Percentiles rank a stretch among this genome's conserved stretches.
These are phyloP conservation scores for Eilema caniola DNA, from an alignment of 2,888 invertebrate species.

Conservation along the genomic window DNA sequence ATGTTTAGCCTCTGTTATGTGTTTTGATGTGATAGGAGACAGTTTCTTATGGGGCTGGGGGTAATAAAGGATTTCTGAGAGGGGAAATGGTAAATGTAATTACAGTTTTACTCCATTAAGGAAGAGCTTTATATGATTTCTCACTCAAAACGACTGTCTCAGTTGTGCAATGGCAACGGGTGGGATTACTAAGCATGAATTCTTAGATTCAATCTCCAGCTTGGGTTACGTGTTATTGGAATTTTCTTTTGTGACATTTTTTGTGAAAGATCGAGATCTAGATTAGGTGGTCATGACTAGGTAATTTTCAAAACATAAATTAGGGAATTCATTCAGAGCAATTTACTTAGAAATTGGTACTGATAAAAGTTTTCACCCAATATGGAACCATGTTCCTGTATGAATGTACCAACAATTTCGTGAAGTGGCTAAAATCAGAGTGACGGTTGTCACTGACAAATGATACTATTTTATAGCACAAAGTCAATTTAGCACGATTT, in stretches of 20 bases:
- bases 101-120: background rate
- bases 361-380: too few relatives aligned
- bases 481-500: too few relatives aligned
- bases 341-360: too few relatives aligned
- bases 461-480: too few relatives aligned
- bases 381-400: too few relatives aligned
- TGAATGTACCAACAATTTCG: too few relatives aligned
- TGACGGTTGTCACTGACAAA: too few relatives aligned
- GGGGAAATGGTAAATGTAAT: slow-evolving; percentile 3
- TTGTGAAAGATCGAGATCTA: too few relatives aligned
- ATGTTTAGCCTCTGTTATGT: slow-evolving; percentile 52
- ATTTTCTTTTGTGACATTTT: background rate
- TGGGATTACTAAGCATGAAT: background rate
- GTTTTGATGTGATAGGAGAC: slow-evolving; percentile 29
- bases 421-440: too few relatives aligned
- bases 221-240: background rate
- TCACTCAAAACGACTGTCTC: background rate
- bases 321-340: too few relatives aligned
- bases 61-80: background rate
- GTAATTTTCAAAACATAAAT: too few relatives aligned
- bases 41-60: slow-evolving; percentile 7
- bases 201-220: background rate
- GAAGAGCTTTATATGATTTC: background rate
- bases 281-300: too few relatives aligned
- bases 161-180: background rate